Evolutionary conservation across 2,797 vertebrate genomes (phyloP), one percentile per base, ranked within the genome.

Genomic region (Phataginus tricuspis): DNA sequence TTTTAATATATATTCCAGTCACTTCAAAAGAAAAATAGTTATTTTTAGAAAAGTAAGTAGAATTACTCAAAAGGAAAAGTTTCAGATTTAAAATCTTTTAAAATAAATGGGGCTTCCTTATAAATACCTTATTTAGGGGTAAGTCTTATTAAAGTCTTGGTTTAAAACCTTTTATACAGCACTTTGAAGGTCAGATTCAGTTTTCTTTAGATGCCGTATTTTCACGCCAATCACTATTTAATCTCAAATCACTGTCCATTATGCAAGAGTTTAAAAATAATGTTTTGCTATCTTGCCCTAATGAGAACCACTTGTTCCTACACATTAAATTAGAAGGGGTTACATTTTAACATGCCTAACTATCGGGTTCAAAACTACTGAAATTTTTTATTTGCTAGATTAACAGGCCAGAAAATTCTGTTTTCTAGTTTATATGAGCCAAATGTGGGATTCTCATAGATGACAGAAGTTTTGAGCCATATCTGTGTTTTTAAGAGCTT

Each of bases 61-160:
- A 66, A 96, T 49, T 69, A 64, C 51, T 79, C 34, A 78, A 68
- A 89, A 94, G 61, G 79, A 86, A 87, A 86, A 85, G 1, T 45
- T 21, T 94, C 57, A 94, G 11, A 63, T 88, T 86, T 91, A 51
- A 80, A 86, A 90, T 61, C 29, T 68, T 85, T 87, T 37, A 31
- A 83, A 95, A 78, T 57, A 91, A 90, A 68, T 55, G 10, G 21
- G 23, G 21, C 34, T 51, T 74, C 27, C 25, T 72, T 57, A 72
- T 84, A 80, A 75, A 93, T 18, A 55, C 19, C 34, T 72, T 34
- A 14, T 53, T 63, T 79, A 27, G 29, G n/a, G 64, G 15, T 92
- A 75, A 93, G 80, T 49, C 14, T 88, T 69, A 16, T 23, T 51
- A 51, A 69, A 77, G 19, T 86, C 72, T 88, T 68, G 12, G 12